Base-by-base conservation (phyloP, 2,113 vertebrate species). In the Nannospalax galili region DNA sequence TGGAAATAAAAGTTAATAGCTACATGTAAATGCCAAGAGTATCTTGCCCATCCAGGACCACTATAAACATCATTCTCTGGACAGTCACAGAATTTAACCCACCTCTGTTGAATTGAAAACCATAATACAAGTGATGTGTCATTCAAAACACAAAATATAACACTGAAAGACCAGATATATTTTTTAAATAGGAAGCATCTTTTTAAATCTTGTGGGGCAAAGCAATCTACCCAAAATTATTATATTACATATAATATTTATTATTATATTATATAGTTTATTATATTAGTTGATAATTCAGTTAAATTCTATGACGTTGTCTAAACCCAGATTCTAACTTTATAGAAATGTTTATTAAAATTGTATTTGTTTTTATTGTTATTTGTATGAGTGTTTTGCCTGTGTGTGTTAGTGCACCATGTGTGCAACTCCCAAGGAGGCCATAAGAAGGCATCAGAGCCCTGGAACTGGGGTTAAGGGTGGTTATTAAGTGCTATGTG, bases 131-230 rank as follows among this genome's bases (percentile, higher is more conserved):
- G 14, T n/a, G 24, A 80, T n/a, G 30, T 37, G 73, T 64, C 67
- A 45, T 42, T 92, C 69, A 62, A 94, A 77, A 94, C 77, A 73
- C 24, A 78, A 72, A 64, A 87, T 22, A 10, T 35, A 40, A 28
- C n/a, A 87, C 73, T 89, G 75, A 52, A 20, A 65, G 70, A 48
- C 40, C 28, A 89, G 78, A 45, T 37, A 86, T 52, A 56, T 80
- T 72, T 94, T 86, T 58, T 69, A 60, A 26, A 62, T 52, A 81
- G 73, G 79, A 94, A 92, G n/a, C 32, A 32, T 28, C 42, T 28
- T 94, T 60, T 91, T 70, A 94, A 89, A 93, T 6, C 7, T 88
- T 90, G 52, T 48, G 60, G 7, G 35, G 65, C 69, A 74, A 75
- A 84, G 40, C 17, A 40, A 17, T 70, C 62, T 81, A 24, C 32